Base-by-base conservation (phyloP, 2,113 vertebrate species). In the Dipodomys ordii region DNA sequence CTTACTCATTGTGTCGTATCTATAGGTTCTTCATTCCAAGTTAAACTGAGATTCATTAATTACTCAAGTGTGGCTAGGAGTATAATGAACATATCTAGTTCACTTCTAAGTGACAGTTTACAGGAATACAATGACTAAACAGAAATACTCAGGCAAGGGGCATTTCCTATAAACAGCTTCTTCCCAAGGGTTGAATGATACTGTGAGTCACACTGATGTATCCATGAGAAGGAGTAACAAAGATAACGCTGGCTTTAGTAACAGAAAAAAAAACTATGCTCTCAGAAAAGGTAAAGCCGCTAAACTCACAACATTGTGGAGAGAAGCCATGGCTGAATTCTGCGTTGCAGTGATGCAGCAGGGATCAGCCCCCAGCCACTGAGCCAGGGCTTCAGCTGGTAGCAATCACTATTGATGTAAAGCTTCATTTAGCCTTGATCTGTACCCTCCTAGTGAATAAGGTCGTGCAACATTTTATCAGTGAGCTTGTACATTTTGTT, bases 391-490 rank as follows among this genome's bases (percentile, higher is more conserved):
- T 96, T 97, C 95, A 95, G 98, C 98, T 98, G 98, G 98, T 99
- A 99, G 98, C 99, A 98, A 99, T 99, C 98, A 98, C 98, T 98
- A 98, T 98, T 97, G 99, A 99, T 98, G 98, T 98, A 99, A 99
- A 99, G 99, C 99, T 99, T 99, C 99, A 99, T 96, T 98, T 98
- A 98, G 98, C 97, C 98, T 97, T 97, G 98, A 97, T 98, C 98
- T 98, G 96, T 98, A 97, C 98, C 98, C 91, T 98, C 97, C 92
- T 98, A 98, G 98, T 98, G 97, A 93, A 94, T 98, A 97, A 98
- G 98, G 97, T 98, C 98, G 98, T 98, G 98, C 98, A 98, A 98
- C 98, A 96, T 98, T 98, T 98, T 98, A 98, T 97, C 98, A 99
- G 98, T 98, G 97, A 98, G 98, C 93, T 97, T 98, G 98, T 98